Evolutionary conservation across 2,113 vertebrate genomes (phyloP), one percentile per base, ranked within the genome.

Genomic region (Melanostigma gelatinosum): DNA sequence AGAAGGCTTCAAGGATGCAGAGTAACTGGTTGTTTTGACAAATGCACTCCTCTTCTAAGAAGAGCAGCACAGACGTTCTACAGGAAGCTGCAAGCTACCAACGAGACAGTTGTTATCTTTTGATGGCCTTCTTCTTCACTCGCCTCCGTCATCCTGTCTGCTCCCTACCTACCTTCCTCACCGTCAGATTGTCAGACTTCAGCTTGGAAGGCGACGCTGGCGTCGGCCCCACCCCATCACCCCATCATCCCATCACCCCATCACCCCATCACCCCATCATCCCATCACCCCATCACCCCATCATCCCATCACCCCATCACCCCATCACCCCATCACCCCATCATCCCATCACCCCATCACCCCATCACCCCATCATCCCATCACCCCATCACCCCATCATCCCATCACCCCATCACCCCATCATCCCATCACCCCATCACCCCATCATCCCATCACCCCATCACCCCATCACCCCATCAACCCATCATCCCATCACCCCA

Each of bases 101-200:
- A 11, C 9, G 54, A n/a, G 8, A 34, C 36, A 57, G 15, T 2
- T 50, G n/a, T 16, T 46, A 34, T 32, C 11, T 63, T 36, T 38
- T 6, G 48, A 29, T 20, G n/a, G 22, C 10, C 29, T 29, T 20
- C 18, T 52, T 48, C 36, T 64, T 40, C 20, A 54, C 50, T 7
- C 16, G 22, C 27, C 32, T 27, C 20, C 62, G 65, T 76, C 55
- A 15, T 9, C 20, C 74, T 38, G 40, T 85, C 27, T 55, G 18
- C 63, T 48, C 70, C 70, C 5, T 44, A 69, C 13, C 50, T 22
- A 3, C 42, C 52, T 13, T 36, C 7, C 40, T 32, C 46, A 0
- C 50, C 42, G 72, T 90, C 82, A 86, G 81, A 88, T 63, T 77
- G 82, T 84, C 81, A 86, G 80, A 58, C 79, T 42, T 57, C 83